Evolutionary conservation across 2,797 vertebrate species (phyloP).

Genomic region (Salarias fasciatus): DNA sequence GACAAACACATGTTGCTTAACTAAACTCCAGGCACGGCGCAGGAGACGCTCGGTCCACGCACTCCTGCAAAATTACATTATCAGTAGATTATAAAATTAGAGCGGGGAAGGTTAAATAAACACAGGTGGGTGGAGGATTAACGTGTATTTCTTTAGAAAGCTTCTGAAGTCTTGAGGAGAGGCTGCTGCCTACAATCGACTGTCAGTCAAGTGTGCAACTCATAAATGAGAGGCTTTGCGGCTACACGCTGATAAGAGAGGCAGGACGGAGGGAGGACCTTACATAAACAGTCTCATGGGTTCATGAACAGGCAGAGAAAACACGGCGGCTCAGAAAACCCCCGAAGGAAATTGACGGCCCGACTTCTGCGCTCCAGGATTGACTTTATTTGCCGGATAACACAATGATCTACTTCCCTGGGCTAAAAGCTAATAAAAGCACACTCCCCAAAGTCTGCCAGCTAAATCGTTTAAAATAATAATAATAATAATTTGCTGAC

Average conservation of each 20-base stretch:
- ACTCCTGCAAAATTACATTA: slow-evolving; percentile 6
- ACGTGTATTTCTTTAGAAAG: neutral
- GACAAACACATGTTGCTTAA: slow-evolving; percentile 31
- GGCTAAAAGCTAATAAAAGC: slow-evolving; percentile 22
- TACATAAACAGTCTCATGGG: slow-evolving; percentile 34
- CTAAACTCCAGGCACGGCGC: slow-evolving; percentile 39
- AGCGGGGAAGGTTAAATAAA: neutral
- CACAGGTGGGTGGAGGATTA: neutral
- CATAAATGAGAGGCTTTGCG: neutral
- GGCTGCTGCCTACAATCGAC: too few species aligned
- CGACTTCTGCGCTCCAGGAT: slow-evolving; percentile 12
- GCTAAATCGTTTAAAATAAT: neutral
- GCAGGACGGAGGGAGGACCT: neutral
- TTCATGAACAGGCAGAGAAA: slow-evolving; percentile 29
- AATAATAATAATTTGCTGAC: neutral
- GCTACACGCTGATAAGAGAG: slow-evolving; percentile 3
- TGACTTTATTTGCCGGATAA: slow-evolving; percentile 29
- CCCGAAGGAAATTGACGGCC: slow-evolving; percentile 11
- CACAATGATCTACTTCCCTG: slow-evolving; percentile 24
- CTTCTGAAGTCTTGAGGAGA: too few species aligned
- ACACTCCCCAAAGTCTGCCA: slow-evolving; percentile 6
- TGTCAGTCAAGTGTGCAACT: too few species aligned
- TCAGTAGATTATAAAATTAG: slow-evolving; percentile 6
- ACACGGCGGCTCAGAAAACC: slow-evolving; percentile 22
- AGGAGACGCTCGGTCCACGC: slow-evolving; percentile 12